These are phyloP conservation scores for Microctonus aethiopoides DNA, from an alignment of 2,888 invertebrate genomes.

Conservation along the genomic window DNA sequence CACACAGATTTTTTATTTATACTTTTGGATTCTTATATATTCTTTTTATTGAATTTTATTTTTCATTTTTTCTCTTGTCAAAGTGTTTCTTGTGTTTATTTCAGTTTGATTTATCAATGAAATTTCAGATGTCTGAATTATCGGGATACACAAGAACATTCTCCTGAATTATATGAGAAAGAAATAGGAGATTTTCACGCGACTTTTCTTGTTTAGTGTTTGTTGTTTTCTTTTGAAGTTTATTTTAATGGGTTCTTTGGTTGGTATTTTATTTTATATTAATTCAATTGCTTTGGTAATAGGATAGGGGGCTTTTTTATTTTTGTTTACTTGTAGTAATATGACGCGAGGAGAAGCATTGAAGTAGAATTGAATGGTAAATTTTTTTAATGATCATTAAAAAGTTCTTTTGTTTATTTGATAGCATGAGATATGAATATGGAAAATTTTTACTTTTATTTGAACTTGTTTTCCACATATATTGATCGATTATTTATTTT, in stretches of 20 bases:
- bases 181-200: constrained; percentile 7
- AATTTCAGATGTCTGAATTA: constrained; percentile 28
- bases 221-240: not conserved
- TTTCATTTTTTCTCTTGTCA: not conserved
- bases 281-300: constrained; percentile 37
- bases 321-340: constrained; percentile 1
- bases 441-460: not conserved
- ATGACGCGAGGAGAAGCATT: constrained; percentile 7
- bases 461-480: not conserved
- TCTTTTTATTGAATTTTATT: not conserved
- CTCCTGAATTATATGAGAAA: constrained; percentile 40
- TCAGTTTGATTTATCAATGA: constrained; percentile 21
- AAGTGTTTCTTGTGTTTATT: not conserved
- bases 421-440: constrained; percentile 15
- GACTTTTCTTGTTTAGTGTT: not conserved
- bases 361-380: constrained; percentile 16
- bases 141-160: constrained; percentile 32
- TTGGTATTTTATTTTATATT: constrained; percentile 13
- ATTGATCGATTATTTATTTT: not conserved
- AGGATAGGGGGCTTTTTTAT: constrained; percentile 8
- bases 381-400: not conserved
- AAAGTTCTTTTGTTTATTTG: constrained; percentile 13
- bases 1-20: constrained; percentile 5
- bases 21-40: not conserved
- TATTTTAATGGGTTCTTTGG: not conserved